Evolutionary conservation across 2,797 vertebrate genomes (phyloP).

Genomic region (Lepus oiostolus): DNA sequence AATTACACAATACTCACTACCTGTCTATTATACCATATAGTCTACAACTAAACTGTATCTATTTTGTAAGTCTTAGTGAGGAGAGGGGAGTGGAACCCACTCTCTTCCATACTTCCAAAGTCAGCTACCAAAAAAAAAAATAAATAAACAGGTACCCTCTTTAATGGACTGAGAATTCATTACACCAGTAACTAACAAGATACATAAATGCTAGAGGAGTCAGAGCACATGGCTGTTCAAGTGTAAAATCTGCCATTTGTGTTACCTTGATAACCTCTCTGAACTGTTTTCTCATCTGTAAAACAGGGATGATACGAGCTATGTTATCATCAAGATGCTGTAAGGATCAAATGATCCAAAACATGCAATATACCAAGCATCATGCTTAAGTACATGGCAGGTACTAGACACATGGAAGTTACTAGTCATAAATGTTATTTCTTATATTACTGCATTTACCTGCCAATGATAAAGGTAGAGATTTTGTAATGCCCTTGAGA

Average conservation of each 20-base stretch:
- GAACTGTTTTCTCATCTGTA: constrained; percentile 35
- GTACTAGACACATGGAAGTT: neutral
- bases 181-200: neutral
- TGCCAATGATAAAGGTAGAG: neutral
- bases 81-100: neutral
- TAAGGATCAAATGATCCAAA: constrained; percentile 7
- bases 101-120: neutral
- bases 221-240: neutral
- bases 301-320: neutral
- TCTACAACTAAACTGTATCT: neutral
- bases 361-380: neutral
- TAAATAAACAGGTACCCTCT: constrained; percentile 27
- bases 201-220: neutral
- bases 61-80: neutral
- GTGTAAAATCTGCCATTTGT: neutral
- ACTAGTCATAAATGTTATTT: neutral
- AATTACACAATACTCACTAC: neutral
- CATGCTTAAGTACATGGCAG: neutral
- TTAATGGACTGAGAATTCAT: neutral
- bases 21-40: neutral
- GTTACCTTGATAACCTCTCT: constrained; percentile 29
- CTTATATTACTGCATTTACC: neutral
- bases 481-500: neutral
- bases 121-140: neutral
- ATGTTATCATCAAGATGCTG: neutral